Conservation (phyloP, 2,113 vertebrate species). For the Solea solea region DNA sequence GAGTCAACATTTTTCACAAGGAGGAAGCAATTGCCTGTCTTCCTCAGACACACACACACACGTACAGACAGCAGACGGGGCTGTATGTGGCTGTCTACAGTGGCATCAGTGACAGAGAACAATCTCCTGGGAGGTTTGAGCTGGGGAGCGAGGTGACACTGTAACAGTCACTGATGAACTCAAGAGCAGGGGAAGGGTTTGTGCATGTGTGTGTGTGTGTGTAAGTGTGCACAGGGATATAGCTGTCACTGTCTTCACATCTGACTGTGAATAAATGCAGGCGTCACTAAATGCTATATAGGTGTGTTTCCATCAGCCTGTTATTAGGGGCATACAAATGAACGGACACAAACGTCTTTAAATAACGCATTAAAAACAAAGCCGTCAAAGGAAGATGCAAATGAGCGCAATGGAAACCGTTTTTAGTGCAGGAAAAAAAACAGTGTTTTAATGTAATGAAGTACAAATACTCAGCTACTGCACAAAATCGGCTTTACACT, state of each 20-base stretch:
- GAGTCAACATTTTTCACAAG: slow-evolving; percentile 14
- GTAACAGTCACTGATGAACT: slow-evolving; percentile 70
- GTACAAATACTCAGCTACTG: too few species aligned
- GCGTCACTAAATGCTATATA: slow-evolving; percentile 34
- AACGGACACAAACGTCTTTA: too few species aligned
- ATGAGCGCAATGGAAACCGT: too few species aligned
- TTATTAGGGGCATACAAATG: neutral
- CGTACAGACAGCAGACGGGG: slow-evolving; percentile 19
- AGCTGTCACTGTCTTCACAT: slow-evolving; percentile 62
- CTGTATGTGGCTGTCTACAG: slow-evolving; percentile 55
- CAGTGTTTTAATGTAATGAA: too few species aligned
- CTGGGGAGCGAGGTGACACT: slow-evolving; percentile 62
- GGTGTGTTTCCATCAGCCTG: slow-evolving; percentile 2
- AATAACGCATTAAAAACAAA: too few species aligned
- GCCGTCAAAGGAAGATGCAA: too few species aligned
- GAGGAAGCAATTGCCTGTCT: slow-evolving; percentile 12
- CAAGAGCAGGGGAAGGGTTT: slow-evolving; percentile 27
- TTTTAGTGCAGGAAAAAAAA: too few species aligned
- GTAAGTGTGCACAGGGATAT: slow-evolving; percentile 15
- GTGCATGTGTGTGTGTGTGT: slow-evolving; percentile 28
- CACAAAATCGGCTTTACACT: too few species aligned
- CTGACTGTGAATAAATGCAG: slow-evolving; percentile 62
- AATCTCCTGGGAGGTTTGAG: slow-evolving; percentile 62
- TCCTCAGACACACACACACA: slow-evolving; percentile 29
- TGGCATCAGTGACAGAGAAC: slow-evolving; percentile 65